Evolutionary conservation across 2,113 vertebrate species (phyloP).

Genomic region (Ibidorhyncha struthersii): DNA sequence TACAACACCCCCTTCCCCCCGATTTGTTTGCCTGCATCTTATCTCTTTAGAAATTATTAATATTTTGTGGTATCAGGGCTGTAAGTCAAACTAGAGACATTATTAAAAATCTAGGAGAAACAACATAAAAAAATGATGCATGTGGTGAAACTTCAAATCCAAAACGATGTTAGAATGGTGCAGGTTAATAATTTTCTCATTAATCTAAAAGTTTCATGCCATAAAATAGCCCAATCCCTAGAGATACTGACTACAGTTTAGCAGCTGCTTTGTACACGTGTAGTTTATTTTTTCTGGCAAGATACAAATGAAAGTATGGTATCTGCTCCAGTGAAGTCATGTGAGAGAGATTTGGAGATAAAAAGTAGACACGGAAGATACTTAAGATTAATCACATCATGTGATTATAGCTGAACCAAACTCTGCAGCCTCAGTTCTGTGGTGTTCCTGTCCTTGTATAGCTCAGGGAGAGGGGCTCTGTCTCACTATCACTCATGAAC

Average conservation of each 20-base stretch:
- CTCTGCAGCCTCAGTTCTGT: not conserved
- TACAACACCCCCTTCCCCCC: fast-evolving
- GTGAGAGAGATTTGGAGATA: not conserved
- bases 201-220: not conserved
- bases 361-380: not conserved
- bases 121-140: not conserved
- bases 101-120: not conserved
- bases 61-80: not conserved
- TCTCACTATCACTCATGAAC: not conserved
- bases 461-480: not conserved
- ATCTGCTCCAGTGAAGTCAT: not conserved
- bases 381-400: not conserved
- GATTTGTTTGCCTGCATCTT: not conserved
- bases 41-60: not conserved
- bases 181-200: not conserved
- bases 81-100: not conserved
- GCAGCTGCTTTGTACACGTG: not conserved
- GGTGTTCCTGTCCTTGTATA: not conserved
- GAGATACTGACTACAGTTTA: not conserved
- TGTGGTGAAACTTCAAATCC: not conserved
- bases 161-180: not conserved
- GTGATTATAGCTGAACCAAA: not conserved
- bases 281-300: not conserved
- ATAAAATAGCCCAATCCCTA: not conserved
- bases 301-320: not conserved